Evolutionary conservation across 2,113 vertebrate genomes (phyloP), one percentile per base, ranked within the genome.

Genomic region (Lagopus leucura): DNA sequence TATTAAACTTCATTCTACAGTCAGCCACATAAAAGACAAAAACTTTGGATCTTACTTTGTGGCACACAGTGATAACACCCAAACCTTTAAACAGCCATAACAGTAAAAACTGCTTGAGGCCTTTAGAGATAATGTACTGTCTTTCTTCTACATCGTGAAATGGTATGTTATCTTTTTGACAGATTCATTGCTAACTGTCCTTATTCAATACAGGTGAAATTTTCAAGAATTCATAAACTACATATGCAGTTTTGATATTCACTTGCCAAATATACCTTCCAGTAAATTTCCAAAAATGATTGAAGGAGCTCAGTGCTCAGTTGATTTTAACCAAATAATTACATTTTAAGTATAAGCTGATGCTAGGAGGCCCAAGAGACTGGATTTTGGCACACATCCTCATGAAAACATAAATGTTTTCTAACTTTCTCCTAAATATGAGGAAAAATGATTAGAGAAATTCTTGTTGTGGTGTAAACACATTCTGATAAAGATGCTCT

Each of bases 151-250:
- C 52, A 32, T 67, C 60, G n/a, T 57, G 80, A 76, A 84, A 42
- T 30, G 57, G 14, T 88, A 70, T 82, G 69, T 82, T 89, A 65
- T 61, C 10, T 16, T 90, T 80, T 83, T 58, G 75, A 67, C n/a
- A 65, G 76, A n/a, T 82, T 80, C 18, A 25, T 82, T 80, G 32
- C 40, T 80, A 64, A 52, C 36, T 87, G 27, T 57, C 50, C 13
- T 75, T 76, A 66, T 80, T 88, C 79, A 77, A 28, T 58, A 14
- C 34, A 87, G 40, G 1, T 70, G 21, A 24, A 79, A 89, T 82
- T 91, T 91, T 91, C 82, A 89, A 65, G 52, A 87, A 82, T 43
- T 70, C 55, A 27, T 85, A 82, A 86, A 90, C 5, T 48, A 13
- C 32, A 52, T 13, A 55, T 4, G 50, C 20, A 69, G 60, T 65